These are phyloP conservation scores for Forficula auricularia DNA, from an alignment of 1,140 invertebrate species.

Conservation along the genomic window DNA sequence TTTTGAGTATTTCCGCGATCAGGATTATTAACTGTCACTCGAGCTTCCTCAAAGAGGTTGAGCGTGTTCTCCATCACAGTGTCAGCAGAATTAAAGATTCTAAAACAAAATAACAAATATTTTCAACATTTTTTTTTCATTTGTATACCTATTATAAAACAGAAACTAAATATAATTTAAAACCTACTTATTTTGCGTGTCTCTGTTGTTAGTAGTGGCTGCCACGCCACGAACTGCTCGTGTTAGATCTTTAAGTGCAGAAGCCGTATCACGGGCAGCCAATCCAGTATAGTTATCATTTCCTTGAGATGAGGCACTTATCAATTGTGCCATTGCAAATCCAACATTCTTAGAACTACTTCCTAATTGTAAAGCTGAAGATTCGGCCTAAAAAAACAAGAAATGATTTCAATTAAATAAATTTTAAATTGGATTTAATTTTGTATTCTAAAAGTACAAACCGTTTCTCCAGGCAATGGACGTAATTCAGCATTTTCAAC, in stretches of 20 bases:
- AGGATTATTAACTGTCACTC: slow-evolving; percentile 41
- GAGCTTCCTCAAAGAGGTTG: slow-evolving; percentile 60
- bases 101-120: slow-evolving; percentile 12
- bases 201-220: slow-evolving; percentile 42
- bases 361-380: slow-evolving; percentile 50
- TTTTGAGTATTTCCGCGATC: slow-evolving; percentile 37
- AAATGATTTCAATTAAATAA: slow-evolving; percentile 1
- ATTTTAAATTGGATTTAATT: neutral
- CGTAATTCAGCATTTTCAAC: slow-evolving; percentile 48
- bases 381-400: slow-evolving; percentile 38
- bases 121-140: neutral
- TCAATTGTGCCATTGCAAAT: slow-evolving; percentile 54
- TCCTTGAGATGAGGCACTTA: slow-evolving; percentile 68
- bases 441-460: slow-evolving; percentile 20
- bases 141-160: neutral
- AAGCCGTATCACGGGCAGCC: slow-evolving; percentile 62
- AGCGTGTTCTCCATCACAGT: slow-evolving; percentile 63
- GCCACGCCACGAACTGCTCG: slow-evolving; percentile 53
- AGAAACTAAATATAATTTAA: neutral
- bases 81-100: slow-evolving; percentile 52
- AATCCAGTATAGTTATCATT: slow-evolving; percentile 70
- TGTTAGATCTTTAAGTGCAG: slow-evolving; percentile 49
- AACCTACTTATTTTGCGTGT: slow-evolving; percentile 34
- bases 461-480: slow-evolving; percentile 73
- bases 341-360: slow-evolving; percentile 45